Conservation (phyloP, 2,888 invertebrate species). For the Eledone cirrhosa region DNA sequence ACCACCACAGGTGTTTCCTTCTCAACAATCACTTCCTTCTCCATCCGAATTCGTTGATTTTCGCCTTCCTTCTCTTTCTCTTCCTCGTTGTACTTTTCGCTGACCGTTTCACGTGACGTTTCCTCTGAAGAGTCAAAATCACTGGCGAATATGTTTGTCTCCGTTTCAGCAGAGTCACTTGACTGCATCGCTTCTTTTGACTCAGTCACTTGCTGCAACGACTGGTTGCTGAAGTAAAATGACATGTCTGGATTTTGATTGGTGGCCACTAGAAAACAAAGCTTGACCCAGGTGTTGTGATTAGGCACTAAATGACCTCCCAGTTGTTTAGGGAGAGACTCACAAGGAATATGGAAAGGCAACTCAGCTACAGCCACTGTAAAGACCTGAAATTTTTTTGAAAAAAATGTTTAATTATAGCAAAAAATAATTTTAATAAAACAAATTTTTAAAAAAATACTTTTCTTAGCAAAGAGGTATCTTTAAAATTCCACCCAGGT, state of each 20-base stretch:
- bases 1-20: constrained; percentile 39
- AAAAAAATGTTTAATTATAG: too few species aligned
- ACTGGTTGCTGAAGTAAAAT: constrained; percentile 48
- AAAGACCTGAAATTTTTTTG: constrained; percentile 72
- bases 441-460: too few species aligned
- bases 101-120: constrained; percentile 57
- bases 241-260: constrained; percentile 47
- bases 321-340: constrained; percentile 86
- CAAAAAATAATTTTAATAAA: too few species aligned
- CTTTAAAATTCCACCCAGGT: too few species aligned
- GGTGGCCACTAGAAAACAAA: constrained; percentile 58
- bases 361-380: constrained; percentile 92
- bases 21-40: constrained; percentile 49
- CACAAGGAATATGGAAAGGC: constrained; percentile 86
- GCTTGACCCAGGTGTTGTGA: constrained; percentile 87
- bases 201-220: constrained; percentile 32
- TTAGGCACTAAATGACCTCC: constrained; percentile 87
- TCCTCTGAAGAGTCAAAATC: constrained; percentile 54
- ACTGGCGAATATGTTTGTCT: constrained; percentile 51
- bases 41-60: constrained; percentile 44
- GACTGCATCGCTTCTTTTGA: constrained; percentile 32
- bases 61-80: constrained; percentile 65
- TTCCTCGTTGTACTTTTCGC: constrained; percentile 75
- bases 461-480: too few species aligned
- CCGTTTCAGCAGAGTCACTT: constrained; percentile 46